These are phyloP conservation scores for Pseudochirops corinnae DNA, from an alignment of 2,797 vertebrate species.

Conservation along the genomic window DNA sequence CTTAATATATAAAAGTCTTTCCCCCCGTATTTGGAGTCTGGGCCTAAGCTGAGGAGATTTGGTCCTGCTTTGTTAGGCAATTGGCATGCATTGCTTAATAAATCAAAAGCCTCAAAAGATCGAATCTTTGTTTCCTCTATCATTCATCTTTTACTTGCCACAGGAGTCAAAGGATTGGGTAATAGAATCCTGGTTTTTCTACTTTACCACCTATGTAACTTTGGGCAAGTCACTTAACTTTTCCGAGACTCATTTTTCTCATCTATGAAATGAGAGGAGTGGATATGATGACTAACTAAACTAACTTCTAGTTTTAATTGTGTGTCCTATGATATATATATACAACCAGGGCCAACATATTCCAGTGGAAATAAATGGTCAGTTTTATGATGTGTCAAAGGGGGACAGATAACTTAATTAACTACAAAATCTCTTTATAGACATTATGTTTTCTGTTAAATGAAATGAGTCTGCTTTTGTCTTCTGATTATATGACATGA, in stretches of 20 bases:
- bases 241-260: neutral
- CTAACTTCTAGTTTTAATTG: neutral
- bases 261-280: neutral
- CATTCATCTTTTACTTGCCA: neutral
- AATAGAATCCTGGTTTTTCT: neutral
- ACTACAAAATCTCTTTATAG: neutral
- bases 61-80: neutral
- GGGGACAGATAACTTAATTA: neutral
- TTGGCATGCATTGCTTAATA: neutral
- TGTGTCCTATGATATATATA: slow-evolving; percentile 2
- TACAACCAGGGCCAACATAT: neutral
- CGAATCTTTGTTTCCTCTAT: neutral
- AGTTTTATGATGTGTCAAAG: slow-evolving; percentile 15
- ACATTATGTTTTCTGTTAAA: neutral
- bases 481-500: neutral
- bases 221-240: neutral
- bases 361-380: slow-evolving; percentile 7
- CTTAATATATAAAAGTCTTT: neutral
- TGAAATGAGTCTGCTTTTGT: neutral
- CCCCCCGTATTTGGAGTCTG: neutral
- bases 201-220: neutral
- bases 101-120: neutral
- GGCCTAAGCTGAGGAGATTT: neutral
- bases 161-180: no score
- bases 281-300: neutral